Evolutionary conservation across 1,140 invertebrate species (phyloP).

Genomic region (Mycetomoellerius zeteki): DNA sequence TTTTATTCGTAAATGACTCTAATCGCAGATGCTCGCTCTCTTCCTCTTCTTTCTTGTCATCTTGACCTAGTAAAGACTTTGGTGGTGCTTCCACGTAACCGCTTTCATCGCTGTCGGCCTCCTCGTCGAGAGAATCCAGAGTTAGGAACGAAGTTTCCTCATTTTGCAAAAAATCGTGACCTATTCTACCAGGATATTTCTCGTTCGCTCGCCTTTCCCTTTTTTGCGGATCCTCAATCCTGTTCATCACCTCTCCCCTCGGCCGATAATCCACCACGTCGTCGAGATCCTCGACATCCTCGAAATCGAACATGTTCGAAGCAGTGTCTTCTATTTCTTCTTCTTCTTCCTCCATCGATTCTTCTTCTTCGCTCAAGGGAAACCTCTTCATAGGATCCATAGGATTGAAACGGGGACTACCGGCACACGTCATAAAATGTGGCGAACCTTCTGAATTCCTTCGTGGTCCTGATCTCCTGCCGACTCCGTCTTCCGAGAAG

Average conservation of each 20-base stretch:
- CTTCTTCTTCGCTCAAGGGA: constrained; percentile 80
- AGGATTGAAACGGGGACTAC: constrained; percentile 80
- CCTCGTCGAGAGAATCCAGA: constrained; percentile 83
- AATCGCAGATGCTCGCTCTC: constrained; percentile 17
- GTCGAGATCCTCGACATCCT: constrained; percentile 84
- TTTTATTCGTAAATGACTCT: not conserved
- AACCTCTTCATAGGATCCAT: constrained; percentile 76
- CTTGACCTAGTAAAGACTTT: constrained; percentile 80
- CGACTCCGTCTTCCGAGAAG: constrained; percentile 71
- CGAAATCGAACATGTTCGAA: constrained; percentile 83
- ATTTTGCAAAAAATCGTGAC: constrained; percentile 69
- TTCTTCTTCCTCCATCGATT: constrained; percentile 81
- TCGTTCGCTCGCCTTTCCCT: constrained; percentile 73
- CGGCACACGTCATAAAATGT: constrained; percentile 83
- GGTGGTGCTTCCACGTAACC: constrained; percentile 87
- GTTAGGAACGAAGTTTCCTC: constrained; percentile 78
- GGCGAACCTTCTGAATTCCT: constrained; percentile 85
- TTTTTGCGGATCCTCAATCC: constrained; percentile 75
- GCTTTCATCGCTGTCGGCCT: constrained; percentile 87
- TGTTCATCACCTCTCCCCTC: constrained; percentile 80
- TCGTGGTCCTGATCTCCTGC: constrained; percentile 67
- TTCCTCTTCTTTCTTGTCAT: constrained; percentile 75
- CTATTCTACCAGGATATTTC: constrained; percentile 70
- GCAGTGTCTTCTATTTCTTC: constrained; percentile 70
- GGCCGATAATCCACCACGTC: constrained; percentile 86